A percentile compares a stretch with the other conserved stretches of the same genome.
Conservation (phyloP, 2,113 vertebrate genomes). For the Casuarius casuarius region DNA sequence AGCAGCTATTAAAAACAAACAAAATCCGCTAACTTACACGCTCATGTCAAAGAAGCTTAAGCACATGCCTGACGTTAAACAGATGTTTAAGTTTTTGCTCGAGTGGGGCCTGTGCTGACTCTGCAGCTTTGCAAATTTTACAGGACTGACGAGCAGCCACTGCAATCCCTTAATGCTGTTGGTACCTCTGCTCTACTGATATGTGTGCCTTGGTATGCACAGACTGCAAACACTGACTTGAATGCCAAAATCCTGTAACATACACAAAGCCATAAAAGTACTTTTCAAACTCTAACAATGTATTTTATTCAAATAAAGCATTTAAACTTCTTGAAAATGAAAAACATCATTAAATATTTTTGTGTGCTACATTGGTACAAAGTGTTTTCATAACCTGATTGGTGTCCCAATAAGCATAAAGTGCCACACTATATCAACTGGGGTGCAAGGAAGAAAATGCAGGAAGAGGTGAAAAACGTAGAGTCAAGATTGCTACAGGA, state of each 20-base stretch:
- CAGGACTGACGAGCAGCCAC: background rate
- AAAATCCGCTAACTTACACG: background rate
- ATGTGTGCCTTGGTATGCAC: background rate
- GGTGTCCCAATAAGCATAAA: background rate
- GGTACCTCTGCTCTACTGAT: conserved; percentile 13
- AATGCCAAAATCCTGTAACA: background rate
- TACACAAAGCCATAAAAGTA: conserved; percentile 46
- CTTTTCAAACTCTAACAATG: background rate
- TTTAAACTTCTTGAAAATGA: background rate
- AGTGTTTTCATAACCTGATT: background rate
- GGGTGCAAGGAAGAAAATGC: background rate
- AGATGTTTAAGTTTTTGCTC: conserved; percentile 38
- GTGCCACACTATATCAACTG: background rate
- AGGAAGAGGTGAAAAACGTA: background rate
- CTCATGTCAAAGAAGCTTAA: conserved; percentile 31
- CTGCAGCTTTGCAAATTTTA: conserved; percentile 18
- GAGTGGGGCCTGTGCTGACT: conserved; percentile 28
- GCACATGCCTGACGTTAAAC: conserved; percentile 18
- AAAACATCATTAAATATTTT: background rate
- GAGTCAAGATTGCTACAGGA: background rate
- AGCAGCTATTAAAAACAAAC: background rate
- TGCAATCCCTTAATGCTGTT: background rate
- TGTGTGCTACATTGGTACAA: background rate
- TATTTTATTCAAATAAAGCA: background rate
- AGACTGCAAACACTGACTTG: background rate